These are phyloP conservation scores for Acromyrmex echinatior DNA, from an alignment of 1,140 invertebrate species.

Conservation along the genomic window DNA sequence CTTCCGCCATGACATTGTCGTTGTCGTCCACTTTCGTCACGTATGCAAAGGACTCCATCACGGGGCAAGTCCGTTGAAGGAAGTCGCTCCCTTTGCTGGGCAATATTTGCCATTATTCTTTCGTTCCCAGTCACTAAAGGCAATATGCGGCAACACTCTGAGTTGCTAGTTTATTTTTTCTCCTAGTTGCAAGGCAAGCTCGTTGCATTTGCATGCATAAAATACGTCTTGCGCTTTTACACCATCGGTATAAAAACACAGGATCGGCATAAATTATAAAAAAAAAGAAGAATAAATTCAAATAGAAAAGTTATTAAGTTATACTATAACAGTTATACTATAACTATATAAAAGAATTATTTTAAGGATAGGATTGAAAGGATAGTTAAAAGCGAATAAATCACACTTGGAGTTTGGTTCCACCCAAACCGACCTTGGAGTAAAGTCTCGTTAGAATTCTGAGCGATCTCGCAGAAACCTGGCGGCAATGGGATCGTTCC, in stretches of 20 bases:
- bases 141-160: slow-evolving; percentile 45
- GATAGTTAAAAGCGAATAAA: slow-evolving; percentile 53
- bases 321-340: not conserved
- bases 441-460: slow-evolving; percentile 59
- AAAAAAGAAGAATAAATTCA: not conserved
- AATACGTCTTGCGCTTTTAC: slow-evolving; percentile 34
- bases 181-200: slow-evolving; percentile 30
- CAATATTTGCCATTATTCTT: slow-evolving; percentile 58
- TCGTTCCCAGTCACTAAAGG: slow-evolving; percentile 57
- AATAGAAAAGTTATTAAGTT: slow-evolving; percentile 30
- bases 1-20: slow-evolving; percentile 82
- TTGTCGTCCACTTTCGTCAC: slow-evolving; percentile 66
- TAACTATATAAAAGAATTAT: too few relatives aligned
- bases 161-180: slow-evolving; percentile 24
- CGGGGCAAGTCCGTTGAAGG: slow-evolving; percentile 68
- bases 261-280: not conserved
- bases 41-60: slow-evolving; percentile 72
- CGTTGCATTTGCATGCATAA: slow-evolving; percentile 42
- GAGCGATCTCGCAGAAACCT: slow-evolving; percentile 34
- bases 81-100: slow-evolving; percentile 65
- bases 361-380: not conserved
- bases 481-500: slow-evolving; percentile 62
- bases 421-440: slow-evolving; percentile 51
- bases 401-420: slow-evolving; percentile 21
- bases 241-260: slow-evolving; percentile 11